phyloP scores from a whole-genome alignment of 2,113 vertebrate genomes.

The Engraulis encrasicolus region DNA sequence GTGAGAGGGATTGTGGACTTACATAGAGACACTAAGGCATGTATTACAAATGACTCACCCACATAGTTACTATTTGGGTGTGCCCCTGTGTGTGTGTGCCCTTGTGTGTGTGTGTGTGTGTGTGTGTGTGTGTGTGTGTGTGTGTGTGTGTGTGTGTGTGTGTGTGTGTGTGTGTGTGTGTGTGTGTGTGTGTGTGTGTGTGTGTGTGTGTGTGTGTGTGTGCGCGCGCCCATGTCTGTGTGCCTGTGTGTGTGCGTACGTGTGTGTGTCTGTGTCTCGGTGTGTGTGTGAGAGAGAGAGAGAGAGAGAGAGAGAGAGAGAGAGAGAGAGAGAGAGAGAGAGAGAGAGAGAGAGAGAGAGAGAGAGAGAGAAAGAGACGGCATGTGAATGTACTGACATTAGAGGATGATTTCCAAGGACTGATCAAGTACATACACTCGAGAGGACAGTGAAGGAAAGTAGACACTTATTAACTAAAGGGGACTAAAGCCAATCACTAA shows the following conservation, averaged over 20 bases:
- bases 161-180: no score
- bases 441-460: neutral
- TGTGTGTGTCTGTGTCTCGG: neutral
- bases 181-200: no score
- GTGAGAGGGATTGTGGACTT: no score
- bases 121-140: neutral
- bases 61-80: no score
- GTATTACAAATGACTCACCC: no score
- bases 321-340: neutral
- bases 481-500: no score
- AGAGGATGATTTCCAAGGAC: no score
- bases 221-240: no score
- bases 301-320: neutral
- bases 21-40: no score
- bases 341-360: neutral
- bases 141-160: no score
- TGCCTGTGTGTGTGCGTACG: neutral
- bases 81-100: no score
- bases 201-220: conserved; percentile 2
- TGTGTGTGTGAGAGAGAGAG: neutral
- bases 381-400: neutral
- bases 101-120: neutral
- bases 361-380: neutral
- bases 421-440: no score
- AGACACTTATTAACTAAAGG: conserved; percentile 25